A percentile compares a stretch with the other conserved stretches of the same genome.
Conservation (phyloP, 2,113 vertebrate genomes). For the Myanophis thanlyinensis region DNA sequence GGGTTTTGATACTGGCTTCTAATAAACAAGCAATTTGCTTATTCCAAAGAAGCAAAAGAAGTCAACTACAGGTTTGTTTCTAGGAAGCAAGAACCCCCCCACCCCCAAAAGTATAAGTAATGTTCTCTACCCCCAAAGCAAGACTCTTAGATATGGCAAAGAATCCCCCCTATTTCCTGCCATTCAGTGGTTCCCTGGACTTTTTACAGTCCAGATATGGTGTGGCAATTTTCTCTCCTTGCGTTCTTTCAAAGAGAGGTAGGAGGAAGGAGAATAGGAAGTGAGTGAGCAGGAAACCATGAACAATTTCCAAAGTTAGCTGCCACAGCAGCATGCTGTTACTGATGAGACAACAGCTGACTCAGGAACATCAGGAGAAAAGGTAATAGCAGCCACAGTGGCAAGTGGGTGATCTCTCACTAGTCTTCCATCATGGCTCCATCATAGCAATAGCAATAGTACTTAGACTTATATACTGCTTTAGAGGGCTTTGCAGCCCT, state of each 20-base stretch:
- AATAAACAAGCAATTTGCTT: background rate
- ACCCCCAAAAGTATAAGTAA: background rate
- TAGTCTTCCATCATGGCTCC: background rate
- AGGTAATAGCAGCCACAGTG: background rate
- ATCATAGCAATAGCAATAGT: no score
- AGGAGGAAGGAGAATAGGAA: background rate
- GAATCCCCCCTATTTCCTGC: background rate
- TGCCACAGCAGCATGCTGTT: background rate
- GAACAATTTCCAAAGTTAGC: background rate
- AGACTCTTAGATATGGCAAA: background rate
- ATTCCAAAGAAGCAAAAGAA: background rate
- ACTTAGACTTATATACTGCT: no score
- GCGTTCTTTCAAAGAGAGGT: background rate
- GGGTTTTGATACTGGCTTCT: background rate
- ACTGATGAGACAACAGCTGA: background rate
- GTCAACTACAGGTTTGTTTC: background rate
- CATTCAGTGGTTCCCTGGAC: background rate
- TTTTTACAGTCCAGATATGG: background rate
- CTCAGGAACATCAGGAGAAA: background rate
- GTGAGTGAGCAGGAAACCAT: background rate
- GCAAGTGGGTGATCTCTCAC: background rate
- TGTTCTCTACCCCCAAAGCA: background rate
- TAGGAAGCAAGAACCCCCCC: background rate
- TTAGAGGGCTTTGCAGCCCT: no score
- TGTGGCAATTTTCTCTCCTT: background rate